These are phyloP conservation scores for Andricus grossulariae DNA, from an alignment of 1,140 invertebrate species.

Conservation along the genomic window DNA sequence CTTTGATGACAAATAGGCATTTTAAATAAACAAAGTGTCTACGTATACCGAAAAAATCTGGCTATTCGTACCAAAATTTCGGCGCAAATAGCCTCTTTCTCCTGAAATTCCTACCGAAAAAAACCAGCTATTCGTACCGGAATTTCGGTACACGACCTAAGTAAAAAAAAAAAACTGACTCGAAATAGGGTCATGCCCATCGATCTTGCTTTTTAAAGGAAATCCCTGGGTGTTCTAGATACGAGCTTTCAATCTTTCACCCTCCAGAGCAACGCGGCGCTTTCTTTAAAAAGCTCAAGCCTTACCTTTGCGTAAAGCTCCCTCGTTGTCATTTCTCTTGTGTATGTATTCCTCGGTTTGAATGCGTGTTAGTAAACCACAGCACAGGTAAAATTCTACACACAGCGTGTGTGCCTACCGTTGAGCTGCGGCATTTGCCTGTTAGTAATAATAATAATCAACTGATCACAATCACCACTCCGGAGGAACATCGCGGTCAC, in stretches of 20 bases:
- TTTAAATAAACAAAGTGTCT: too few species aligned
- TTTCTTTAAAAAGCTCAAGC: constrained; percentile 6
- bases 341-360: neutral
- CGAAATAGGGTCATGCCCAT: neutral
- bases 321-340: constrained; percentile 67
- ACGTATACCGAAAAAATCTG: too few species aligned
- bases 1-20: too few species aligned
- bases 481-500: constrained; percentile 23
- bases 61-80: too few species aligned
- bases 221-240: neutral
- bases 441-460: neutral
- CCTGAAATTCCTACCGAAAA: too few species aligned
- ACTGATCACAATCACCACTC: constrained; percentile 21
- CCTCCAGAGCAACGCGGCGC: neutral
- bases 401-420: constrained; percentile 2
- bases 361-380: neutral
- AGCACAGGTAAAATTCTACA: constrained; percentile 11
- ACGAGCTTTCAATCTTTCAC: constrained; percentile 18
- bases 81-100: too few species aligned
- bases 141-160: too few species aligned
- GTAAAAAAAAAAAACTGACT: neutral
- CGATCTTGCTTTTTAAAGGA: neutral
- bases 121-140: too few species aligned
- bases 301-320: constrained; percentile 73
- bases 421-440: neutral